Evolutionary conservation across 2,797 vertebrate genomes (phyloP), one percentile per base, ranked within the genome.

Genomic region (Sphenodon punctatus): DNA sequence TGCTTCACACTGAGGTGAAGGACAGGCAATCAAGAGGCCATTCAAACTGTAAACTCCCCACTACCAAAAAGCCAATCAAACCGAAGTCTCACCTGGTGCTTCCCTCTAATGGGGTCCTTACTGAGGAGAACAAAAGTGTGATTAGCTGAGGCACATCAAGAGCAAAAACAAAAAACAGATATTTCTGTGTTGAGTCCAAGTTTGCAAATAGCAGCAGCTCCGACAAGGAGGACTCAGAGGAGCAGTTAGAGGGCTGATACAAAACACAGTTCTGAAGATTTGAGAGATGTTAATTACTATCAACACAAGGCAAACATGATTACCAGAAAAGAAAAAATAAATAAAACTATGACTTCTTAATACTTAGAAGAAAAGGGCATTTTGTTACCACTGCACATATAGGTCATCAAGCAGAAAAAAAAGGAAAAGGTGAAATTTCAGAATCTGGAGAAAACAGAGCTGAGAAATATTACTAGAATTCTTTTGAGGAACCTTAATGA

Each of bases 111-210:
- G 64, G 73, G 87, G 75, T 90, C 88, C 58, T 89, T 73, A 88
- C 82, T 86, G 82, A 70, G 93, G 73, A 87, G 87, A 89, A 76
- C 41, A 87, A 75, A 90, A 87, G 82, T 70, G 84, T 72, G 82
- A 84, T 90, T 89, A 80, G 90, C 87, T 82, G 89, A 85, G 84
- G 48, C n/a, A 80, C 84, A 93, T 92, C 87, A 85, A 81, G 83
- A 87, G 36, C 6, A 84, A 88, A 89, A 71, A 79, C 56, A 0
- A n/a, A n/a, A n/a, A n/a, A n/a, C n/a, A n/a, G n/a, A n/a, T n/a
- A n/a, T n/a, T 8, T 22, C 43, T 46, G 43, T 19, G 2, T 4
- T 43, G 46, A 22, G 20, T 22, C 43, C 30, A 79, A 76, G 23
- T 55, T 64, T 80, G 67, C n/a, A 53, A 78, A 67, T 88, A 80